phyloP scores from a whole-genome alignment of 2,113 vertebrate species.

The Mormoops blainvillei region DNA sequence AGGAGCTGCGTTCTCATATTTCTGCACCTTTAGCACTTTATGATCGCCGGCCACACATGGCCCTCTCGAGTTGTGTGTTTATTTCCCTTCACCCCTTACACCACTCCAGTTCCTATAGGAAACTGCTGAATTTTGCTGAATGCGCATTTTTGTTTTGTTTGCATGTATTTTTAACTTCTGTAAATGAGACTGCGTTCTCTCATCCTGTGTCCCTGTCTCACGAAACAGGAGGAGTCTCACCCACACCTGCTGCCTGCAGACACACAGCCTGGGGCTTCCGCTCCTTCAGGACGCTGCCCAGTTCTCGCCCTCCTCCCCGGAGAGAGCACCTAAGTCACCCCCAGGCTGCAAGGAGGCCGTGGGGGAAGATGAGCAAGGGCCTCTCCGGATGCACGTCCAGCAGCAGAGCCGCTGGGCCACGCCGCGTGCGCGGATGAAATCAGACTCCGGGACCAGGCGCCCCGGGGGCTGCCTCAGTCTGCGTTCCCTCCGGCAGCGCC shows the following conservation, averaged over 20 bases:
- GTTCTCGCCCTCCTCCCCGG: accelerated
- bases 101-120: background rate
- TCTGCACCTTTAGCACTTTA: background rate
- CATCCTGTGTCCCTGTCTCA: background rate
- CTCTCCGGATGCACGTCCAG: background rate
- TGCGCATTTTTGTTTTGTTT: background rate
- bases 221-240: background rate
- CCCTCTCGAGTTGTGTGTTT: background rate
- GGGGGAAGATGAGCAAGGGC: accelerated
- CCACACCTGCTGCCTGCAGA: accelerated
- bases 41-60: accelerated
- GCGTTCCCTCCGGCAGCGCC: background rate
- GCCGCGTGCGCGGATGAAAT: accelerated
- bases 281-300: accelerated
- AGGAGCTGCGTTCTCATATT: background rate
- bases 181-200: accelerated
- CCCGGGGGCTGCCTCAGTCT: too few species aligned
- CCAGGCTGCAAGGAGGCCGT: accelerated
- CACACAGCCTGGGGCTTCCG: background rate
- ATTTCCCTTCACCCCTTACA: accelerated
- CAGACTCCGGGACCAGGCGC: background rate
- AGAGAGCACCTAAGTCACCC: background rate
- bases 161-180: background rate
- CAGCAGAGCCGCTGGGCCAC: background rate
- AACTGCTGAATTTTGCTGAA: background rate